phyloP scores from a whole-genome alignment of 2,113 vertebrate genomes.

The Cercocebus atys region DNA sequence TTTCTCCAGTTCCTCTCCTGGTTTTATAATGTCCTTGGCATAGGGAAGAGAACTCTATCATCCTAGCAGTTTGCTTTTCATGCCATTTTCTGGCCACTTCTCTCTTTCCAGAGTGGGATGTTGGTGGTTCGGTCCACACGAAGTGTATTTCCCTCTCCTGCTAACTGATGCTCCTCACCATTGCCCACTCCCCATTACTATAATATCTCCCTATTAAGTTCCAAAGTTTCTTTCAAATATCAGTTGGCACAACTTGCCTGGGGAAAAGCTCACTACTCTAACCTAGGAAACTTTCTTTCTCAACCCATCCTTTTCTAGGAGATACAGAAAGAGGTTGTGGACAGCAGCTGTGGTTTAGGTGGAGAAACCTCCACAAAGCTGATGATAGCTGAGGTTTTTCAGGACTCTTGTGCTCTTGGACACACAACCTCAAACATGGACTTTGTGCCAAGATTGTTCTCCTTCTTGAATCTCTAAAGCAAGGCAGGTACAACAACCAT shows the following conservation, averaged over 20 bases:
- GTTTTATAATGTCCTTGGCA: not conserved
- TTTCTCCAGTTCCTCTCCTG: not conserved
- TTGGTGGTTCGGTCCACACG: not conserved
- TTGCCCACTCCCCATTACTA: not conserved
- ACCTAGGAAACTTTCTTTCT: not conserved
- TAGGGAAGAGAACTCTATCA: not conserved
- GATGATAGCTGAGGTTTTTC: slow-evolving; percentile 1
- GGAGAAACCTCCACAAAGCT: not conserved
- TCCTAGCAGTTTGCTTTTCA: not conserved
- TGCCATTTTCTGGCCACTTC: not conserved
- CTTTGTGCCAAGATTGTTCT: not conserved
- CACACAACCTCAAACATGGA: not conserved
- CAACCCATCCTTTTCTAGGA: not conserved
- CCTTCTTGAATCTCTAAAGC: not conserved
- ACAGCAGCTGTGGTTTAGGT: not conserved
- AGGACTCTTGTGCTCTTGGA: not conserved
- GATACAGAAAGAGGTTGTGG: not conserved
- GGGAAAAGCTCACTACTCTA: not conserved
- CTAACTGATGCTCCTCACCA: not conserved
- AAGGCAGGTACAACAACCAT: not conserved
- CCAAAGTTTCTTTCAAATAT: not conserved
- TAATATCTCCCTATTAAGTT: not conserved
- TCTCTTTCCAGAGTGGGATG: not conserved
- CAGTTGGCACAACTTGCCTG: not conserved
- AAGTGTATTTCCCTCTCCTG: not conserved